Conservation (phyloP, 2,797 vertebrate species). For the Bradypus variegatus region DNA sequence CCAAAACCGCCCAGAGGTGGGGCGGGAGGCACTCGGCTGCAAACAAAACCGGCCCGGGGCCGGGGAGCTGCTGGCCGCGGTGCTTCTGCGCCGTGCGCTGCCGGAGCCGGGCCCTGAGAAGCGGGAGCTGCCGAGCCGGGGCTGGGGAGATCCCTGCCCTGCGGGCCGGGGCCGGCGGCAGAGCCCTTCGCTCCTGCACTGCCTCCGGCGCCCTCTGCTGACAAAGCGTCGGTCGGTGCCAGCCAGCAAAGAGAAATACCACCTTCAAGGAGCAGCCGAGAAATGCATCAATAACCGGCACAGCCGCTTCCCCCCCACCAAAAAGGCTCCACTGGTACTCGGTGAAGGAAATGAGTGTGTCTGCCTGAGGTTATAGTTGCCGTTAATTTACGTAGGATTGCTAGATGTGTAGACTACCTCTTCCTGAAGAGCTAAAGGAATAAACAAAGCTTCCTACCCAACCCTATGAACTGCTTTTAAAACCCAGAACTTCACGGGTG, state of each 20-base stretch:
- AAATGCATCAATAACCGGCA: background rate
- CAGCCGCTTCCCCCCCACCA: background rate
- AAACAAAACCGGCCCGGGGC: background rate
- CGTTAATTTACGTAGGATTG: background rate
- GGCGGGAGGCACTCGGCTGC: background rate
- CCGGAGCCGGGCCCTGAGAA: background rate
- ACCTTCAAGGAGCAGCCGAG: background rate
- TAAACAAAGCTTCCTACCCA: background rate
- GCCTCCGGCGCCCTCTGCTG: conserved; percentile 27
- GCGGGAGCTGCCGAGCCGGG: background rate
- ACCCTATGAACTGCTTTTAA: background rate
- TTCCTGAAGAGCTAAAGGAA: background rate
- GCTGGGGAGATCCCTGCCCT: too few species aligned
- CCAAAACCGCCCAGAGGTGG: background rate
- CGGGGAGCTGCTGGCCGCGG: background rate
- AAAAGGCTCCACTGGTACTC: background rate
- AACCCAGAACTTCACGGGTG: background rate
- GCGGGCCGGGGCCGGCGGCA: background rate
- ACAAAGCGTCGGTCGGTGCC: background rate
- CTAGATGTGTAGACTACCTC: background rate
- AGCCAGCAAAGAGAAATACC: background rate
- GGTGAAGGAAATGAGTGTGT: background rate
- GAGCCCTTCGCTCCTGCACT: background rate
- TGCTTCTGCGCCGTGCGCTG: background rate
- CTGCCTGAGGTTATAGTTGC: background rate